These are phyloP conservation scores for Macroglossus sobrinus DNA, from an alignment of 2,113 vertebrate genomes.

Conservation along the genomic window DNA sequence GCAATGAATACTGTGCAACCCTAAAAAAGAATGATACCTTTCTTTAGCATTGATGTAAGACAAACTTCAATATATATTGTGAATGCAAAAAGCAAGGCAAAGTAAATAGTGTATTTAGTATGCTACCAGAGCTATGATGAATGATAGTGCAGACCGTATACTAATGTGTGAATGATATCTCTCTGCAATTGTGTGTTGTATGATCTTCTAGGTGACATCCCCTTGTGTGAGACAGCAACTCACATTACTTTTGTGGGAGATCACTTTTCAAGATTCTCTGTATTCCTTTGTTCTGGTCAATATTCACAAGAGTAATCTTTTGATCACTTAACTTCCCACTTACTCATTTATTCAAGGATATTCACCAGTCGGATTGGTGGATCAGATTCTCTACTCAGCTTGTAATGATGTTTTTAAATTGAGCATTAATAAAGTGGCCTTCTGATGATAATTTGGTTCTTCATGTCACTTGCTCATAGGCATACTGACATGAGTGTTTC, in stretches of 20 bases:
- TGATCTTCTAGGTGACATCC: not conserved
- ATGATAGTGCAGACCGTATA: not conserved
- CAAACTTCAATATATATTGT: not conserved
- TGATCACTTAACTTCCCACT: not conserved
- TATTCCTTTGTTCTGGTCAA: not conserved
- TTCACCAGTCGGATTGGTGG: not conserved
- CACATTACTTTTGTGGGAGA: not conserved
- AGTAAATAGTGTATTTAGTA: not conserved
- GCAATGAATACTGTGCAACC: not conserved
- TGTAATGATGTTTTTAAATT: conserved; percentile 42
- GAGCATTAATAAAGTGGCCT: conserved; percentile 36
- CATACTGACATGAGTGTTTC: not conserved
- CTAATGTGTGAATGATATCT: not conserved
- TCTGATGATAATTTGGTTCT: conserved; percentile 36
- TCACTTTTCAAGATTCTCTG: not conserved
- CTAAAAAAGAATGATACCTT: not conserved
- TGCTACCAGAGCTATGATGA: not conserved
- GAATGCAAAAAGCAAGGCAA: not conserved
- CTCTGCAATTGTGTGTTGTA: not conserved
- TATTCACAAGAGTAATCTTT: conserved; percentile 1
- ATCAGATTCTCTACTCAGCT: conserved; percentile 28
- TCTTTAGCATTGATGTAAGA: not conserved
- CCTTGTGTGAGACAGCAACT: not conserved
- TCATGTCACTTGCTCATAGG: conserved; percentile 27
- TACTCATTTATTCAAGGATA: conserved; percentile 28